These are phyloP conservation scores for Ostrea edulis DNA, from an alignment of 1,140 invertebrate genomes.

Conservation along the genomic window DNA sequence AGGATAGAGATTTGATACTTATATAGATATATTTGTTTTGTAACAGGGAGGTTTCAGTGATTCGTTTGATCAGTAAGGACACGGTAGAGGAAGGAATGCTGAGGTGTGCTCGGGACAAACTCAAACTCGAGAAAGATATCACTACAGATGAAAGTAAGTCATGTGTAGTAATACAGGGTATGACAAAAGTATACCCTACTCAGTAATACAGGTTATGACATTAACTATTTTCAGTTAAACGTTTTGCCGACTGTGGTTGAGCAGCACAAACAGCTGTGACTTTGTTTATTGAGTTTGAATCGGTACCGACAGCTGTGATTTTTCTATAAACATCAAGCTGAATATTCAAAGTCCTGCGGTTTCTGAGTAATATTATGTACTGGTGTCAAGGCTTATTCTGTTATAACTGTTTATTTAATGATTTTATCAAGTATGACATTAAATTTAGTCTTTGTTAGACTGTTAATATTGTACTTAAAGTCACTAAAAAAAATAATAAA, in stretches of 20 bases:
- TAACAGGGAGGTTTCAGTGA: constrained; percentile 89
- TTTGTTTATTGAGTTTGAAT: background rate
- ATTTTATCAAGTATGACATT: background rate
- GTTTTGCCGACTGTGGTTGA: background rate
- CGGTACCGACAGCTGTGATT: no score
- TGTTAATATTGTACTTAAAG: no score
- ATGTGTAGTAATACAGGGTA: background rate
- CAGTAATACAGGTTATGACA: background rate
- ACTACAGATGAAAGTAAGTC: constrained; percentile 60
- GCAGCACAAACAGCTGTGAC: background rate
- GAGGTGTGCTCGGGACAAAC: constrained; percentile 92
- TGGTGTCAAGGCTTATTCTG: background rate
- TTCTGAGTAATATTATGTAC: no score
- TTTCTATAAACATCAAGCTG: no score
- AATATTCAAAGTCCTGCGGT: no score
- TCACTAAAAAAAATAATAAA: no score
- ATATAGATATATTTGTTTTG: background rate
- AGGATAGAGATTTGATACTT: background rate
- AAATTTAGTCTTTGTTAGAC: background rate
- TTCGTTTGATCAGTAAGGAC: constrained; percentile 89
- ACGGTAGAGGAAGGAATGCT: constrained; percentile 97
- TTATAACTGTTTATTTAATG: background rate
- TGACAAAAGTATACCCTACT: background rate
- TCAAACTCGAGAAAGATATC: constrained; percentile 94
- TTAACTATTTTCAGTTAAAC: no score